These are phyloP conservation scores for Brevimyrus niger DNA, from an alignment of 2,113 vertebrate genomes.

Conservation along the genomic window DNA sequence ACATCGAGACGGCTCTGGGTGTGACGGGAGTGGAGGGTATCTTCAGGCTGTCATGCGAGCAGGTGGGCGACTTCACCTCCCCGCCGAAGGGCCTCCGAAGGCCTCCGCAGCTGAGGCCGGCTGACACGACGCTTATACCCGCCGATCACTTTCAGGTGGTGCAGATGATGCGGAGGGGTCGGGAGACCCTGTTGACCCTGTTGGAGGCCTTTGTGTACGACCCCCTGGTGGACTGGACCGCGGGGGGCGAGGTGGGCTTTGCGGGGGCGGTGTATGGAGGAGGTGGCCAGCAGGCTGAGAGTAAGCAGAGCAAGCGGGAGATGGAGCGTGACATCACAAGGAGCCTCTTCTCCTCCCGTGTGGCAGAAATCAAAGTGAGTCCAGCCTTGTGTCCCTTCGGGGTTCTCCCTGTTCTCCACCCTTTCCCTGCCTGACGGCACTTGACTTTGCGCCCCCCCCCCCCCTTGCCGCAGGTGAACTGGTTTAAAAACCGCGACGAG, in stretches of 20 bases:
- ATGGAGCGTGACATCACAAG: conserved; percentile 98
- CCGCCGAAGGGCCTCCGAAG: too few species aligned
- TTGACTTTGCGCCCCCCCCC: neutral
- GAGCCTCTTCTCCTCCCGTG: conserved; percentile 92
- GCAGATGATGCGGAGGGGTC: conserved; percentile 92
- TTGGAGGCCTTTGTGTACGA: conserved; percentile 97
- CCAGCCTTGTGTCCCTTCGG: neutral
- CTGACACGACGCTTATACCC: neutral
- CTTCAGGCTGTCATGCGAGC: conserved; percentile 94
- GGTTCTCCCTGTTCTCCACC: neutral
- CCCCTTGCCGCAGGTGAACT: conserved; percentile 94
- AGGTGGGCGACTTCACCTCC: conserved; percentile 57
- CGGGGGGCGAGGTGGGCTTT: conserved; percentile 91
- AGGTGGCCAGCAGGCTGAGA: conserved; percentile 93
- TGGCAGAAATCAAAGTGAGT: conserved; percentile 93
- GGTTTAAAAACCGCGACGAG: conserved; percentile 98
- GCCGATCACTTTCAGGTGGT: conserved; percentile 64
- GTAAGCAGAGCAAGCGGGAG: conserved; percentile 93
- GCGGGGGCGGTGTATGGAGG: conserved; percentile 95
- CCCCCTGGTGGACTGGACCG: conserved; percentile 96
- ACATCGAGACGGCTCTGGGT: conserved; percentile 90
- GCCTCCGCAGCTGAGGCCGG: neutral
- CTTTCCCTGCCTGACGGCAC: neutral
- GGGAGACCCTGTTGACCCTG: conserved; percentile 88
- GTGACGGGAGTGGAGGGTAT: conserved; percentile 96